These are phyloP conservation scores for Tolmerus cingulatus DNA, from an alignment of 2,888 invertebrate species.

Conservation along the genomic window DNA sequence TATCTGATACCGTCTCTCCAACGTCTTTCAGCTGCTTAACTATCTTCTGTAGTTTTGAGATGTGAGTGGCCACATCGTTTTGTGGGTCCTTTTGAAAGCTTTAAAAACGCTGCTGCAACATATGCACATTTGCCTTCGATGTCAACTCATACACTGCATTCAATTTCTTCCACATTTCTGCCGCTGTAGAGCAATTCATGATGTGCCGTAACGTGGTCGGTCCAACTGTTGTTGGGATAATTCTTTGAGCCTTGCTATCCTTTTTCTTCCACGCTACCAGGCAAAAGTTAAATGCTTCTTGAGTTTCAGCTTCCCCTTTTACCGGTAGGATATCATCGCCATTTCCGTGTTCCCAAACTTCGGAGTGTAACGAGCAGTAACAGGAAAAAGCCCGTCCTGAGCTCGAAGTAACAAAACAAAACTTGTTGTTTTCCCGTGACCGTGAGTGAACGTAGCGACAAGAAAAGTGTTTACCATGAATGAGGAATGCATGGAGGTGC, in stretches of 20 bases:
- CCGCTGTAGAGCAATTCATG: not conserved
- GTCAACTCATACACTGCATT: not conserved
- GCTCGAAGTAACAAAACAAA: too few relatives aligned
- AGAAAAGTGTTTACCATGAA: too few relatives aligned
- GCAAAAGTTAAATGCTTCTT: too few relatives aligned
- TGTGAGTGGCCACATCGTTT: not conserved
- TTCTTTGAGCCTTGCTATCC: not conserved
- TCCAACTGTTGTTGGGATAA: not conserved
- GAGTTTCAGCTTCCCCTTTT: too few relatives aligned
- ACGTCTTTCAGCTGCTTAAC: not conserved
- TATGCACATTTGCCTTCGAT: not conserved
- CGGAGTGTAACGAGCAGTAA: too few relatives aligned
- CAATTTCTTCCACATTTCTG: not conserved
- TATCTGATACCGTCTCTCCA: not conserved
- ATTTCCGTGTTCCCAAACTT: too few relatives aligned
- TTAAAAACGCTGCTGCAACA: not conserved
- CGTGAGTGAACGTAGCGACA: too few relatives aligned
- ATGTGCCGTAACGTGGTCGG: not conserved
- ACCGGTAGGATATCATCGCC: too few relatives aligned
- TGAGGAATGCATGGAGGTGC: too few relatives aligned
- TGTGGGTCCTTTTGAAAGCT: not conserved
- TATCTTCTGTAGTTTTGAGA: not conserved
- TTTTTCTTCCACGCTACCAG: not conserved
- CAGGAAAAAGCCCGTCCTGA: too few relatives aligned
- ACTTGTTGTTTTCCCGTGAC: too few relatives aligned